A percentile compares a stretch with the other conserved stretches of the same genome.
Conservation (phyloP, 2,113 vertebrate genomes). For the Cervus canadensis region DNA sequence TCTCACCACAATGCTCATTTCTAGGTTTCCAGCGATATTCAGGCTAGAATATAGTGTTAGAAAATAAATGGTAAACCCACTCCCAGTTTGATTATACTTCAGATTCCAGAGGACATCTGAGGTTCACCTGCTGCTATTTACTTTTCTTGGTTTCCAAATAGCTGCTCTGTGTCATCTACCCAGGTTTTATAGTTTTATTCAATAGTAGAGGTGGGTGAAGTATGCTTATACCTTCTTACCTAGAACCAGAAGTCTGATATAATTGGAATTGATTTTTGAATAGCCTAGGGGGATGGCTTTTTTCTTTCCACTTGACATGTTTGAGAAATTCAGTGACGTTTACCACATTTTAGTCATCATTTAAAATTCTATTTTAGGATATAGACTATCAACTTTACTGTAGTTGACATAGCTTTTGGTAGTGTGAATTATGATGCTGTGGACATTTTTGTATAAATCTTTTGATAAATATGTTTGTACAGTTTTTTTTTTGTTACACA, state of each 20-base stretch:
- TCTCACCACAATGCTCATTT: neutral
- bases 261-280: neutral
- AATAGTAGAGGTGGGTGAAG: neutral
- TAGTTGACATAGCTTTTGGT: neutral
- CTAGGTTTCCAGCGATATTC: neutral
- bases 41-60: neutral
- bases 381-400: neutral
- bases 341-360: neutral
- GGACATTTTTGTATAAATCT: neutral
- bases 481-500: neutral
- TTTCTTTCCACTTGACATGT: neutral
- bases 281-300: neutral
- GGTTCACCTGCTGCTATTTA: neutral
- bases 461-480: neutral
- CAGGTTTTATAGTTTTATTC: neutral
- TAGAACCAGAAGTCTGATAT: neutral
- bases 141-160: neutral
- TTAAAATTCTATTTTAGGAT: neutral
- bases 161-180: neutral
- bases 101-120: neutral
- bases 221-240: neutral
- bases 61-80: neutral
- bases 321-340: neutral
- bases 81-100: neutral
- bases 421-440: neutral